Evolutionary conservation across 2,113 vertebrate genomes (phyloP).

Genomic region (Ursus arctos): DNA sequence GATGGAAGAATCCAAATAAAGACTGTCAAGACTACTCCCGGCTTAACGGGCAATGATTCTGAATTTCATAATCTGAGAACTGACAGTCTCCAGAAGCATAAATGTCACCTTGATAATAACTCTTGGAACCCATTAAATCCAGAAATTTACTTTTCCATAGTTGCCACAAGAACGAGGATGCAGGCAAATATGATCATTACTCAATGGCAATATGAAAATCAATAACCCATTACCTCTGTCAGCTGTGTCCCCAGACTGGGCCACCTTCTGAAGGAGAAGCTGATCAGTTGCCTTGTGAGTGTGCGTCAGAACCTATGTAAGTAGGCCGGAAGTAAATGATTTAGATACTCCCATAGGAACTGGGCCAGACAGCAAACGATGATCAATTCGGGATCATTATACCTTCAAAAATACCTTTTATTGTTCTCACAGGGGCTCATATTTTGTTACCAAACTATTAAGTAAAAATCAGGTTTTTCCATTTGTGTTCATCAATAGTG

Average conservation of each 20-base stretch:
- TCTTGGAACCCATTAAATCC: not conserved
- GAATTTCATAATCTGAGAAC: slow-evolving; percentile 55
- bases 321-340: not conserved
- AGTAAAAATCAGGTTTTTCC: slow-evolving; percentile 18
- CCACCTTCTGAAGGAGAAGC: not conserved
- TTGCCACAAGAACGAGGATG: not conserved
- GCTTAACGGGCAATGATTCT: not conserved
- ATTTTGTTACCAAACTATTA: not conserved
- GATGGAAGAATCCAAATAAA: not conserved
- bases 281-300: not conserved
- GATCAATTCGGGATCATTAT: not conserved
- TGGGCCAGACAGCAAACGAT: not conserved
- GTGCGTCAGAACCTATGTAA: not conserved
- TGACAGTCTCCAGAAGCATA: slow-evolving; percentile 44
- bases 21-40: not conserved
- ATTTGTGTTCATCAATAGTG: not conserved
- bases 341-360: not conserved
- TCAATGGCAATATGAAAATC: slow-evolving; percentile 76
- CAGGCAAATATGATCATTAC: not conserved
- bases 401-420: not conserved
- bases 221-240: slow-evolving; percentile 76
- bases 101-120: slow-evolving; percentile 56
- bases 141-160: slow-evolving; percentile 49
- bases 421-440: not conserved
- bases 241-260: not conserved